Evolutionary conservation across 2,888 invertebrate species (phyloP).

Genomic region (Conistra vaccinii): DNA sequence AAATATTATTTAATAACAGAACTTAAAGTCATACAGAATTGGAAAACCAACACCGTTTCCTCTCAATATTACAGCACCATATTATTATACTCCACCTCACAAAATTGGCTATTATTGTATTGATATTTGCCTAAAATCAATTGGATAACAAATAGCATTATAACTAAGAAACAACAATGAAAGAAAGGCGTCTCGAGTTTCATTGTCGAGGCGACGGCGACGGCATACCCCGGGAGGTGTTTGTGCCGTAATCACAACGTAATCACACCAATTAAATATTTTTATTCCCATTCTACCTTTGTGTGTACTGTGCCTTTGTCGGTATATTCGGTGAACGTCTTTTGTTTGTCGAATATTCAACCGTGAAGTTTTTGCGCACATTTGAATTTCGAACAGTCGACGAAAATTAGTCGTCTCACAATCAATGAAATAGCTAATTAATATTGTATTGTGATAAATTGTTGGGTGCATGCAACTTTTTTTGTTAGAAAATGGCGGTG

Average conservation of each 20-base stretch:
- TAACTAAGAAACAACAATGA: slow-evolving; percentile 59
- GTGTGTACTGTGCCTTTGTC: slow-evolving; percentile 81
- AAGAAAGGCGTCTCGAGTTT: slow-evolving; percentile 62
- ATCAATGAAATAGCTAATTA: slow-evolving; percentile 67
- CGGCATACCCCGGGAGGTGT: slow-evolving; percentile 83
- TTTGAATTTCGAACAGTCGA: slow-evolving; percentile 48
- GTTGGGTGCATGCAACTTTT: slow-evolving; percentile 46
- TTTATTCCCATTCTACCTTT: slow-evolving; percentile 87
- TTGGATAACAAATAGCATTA: slow-evolving; percentile 65
- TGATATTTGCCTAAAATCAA: slow-evolving; percentile 62
- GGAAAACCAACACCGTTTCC: not conserved
- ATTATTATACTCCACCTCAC: slow-evolving; percentile 5
- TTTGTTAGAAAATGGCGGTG: slow-evolving; percentile 37
- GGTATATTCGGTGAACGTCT: slow-evolving; percentile 78
- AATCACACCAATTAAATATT: slow-evolving; percentile 90
- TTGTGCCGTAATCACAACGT: slow-evolving; percentile 84
- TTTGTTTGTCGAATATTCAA: slow-evolving; percentile 77
- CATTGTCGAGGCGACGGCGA: slow-evolving; percentile 67
- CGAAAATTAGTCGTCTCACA: slow-evolving; percentile 55
- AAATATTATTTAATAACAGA: not conserved
- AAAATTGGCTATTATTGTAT: slow-evolving; percentile 39
- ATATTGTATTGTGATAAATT: slow-evolving; percentile 61
- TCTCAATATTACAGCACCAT: not conserved
- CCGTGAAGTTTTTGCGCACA: slow-evolving; percentile 57
- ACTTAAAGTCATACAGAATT: not conserved